A percentile compares a stretch with the other conserved stretches of the same genome.
Conservation (phyloP, 2,888 invertebrate species). For the Molanna angustata region DNA sequence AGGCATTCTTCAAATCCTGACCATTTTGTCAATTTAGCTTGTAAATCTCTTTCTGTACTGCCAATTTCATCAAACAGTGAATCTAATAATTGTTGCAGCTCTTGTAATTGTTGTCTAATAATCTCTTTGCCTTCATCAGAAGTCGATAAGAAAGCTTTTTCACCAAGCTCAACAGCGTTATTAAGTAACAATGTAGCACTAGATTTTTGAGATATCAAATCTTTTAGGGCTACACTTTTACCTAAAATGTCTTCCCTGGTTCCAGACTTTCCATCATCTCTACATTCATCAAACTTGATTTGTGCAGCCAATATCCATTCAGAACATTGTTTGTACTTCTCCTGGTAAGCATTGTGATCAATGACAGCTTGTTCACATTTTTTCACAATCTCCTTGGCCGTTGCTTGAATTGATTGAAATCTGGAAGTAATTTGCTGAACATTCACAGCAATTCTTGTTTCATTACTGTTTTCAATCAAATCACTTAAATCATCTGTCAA, state of each 20-base stretch:
- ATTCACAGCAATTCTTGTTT: conserved; percentile 81
- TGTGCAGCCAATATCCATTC: conserved; percentile 78
- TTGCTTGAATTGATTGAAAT: conserved; percentile 85
- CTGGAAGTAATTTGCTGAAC: conserved; percentile 87
- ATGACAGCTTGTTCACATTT: conserved; percentile 87
- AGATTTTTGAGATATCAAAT: conserved; percentile 71
- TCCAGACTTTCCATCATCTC: conserved; percentile 59
- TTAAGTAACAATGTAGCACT: conserved; percentile 74
- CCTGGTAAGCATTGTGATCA: conserved; percentile 76
- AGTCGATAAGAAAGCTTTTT: conserved; percentile 82
- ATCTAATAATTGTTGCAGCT: conserved; percentile 80
- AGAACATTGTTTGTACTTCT: conserved; percentile 80
- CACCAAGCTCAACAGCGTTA: conserved; percentile 82
- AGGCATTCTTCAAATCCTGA: conserved; percentile 86
- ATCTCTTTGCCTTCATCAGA: conserved; percentile 84
- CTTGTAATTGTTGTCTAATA: conserved; percentile 78
- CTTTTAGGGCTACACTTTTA: conserved; percentile 68
- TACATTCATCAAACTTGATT: conserved; percentile 65
- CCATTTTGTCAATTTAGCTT: conserved; percentile 83
- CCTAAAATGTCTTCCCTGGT: conserved; percentile 68
- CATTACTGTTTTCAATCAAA: conserved; percentile 79
- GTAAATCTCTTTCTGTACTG: conserved; percentile 76
- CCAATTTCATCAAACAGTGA: conserved; percentile 75
- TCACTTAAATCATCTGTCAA: conserved; percentile 83
- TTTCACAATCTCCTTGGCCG: conserved; percentile 85